phyloP scores from a whole-genome alignment of 2,888 invertebrate genomes.

The Athrips mouffetella region DNA sequence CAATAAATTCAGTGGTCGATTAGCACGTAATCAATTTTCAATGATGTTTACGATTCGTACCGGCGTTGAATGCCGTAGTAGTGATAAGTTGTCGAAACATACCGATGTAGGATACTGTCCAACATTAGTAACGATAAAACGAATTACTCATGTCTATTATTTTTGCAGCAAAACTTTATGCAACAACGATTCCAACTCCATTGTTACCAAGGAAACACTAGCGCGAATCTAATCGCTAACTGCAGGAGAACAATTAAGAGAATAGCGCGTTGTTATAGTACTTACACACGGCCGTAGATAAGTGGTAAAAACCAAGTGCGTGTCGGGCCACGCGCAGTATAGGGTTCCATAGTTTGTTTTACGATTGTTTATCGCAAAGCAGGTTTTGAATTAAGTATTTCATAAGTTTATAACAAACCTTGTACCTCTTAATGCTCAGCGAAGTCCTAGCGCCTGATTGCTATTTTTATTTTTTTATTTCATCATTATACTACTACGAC shows the following conservation, averaged over 20 bases:
- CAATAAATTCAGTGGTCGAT: slow-evolving; percentile 39
- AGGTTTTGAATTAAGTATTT: too few relatives aligned
- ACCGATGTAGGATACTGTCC: background rate
- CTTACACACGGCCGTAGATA: too few relatives aligned
- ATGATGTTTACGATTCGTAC: slow-evolving; percentile 30
- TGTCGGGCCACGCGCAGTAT: too few relatives aligned
- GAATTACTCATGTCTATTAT: background rate
- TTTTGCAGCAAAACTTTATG: slow-evolving; percentile 1
- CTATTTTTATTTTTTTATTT: too few relatives aligned
- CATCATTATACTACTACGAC: too few relatives aligned
- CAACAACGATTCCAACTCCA: background rate
- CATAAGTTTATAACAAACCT: too few relatives aligned
- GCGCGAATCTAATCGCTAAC: slow-evolving; percentile 4
- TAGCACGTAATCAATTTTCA: slow-evolving; percentile 35
- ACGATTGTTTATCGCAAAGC: too few relatives aligned
- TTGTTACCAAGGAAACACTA: slow-evolving; percentile 4
- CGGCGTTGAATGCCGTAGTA: slow-evolving; percentile 18
- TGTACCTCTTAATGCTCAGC: too few relatives aligned
- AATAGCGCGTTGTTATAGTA: slow-evolving; percentile 3
- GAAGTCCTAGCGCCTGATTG: too few relatives aligned
- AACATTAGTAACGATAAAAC: background rate
- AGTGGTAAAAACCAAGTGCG: too few relatives aligned
- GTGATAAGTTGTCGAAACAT: slow-evolving; percentile 11
- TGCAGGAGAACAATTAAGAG: background rate
- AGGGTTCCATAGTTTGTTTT: too few relatives aligned